Conservation (phyloP, 1,140 invertebrate genomes). For the Aphidius gifuensis region DNA sequence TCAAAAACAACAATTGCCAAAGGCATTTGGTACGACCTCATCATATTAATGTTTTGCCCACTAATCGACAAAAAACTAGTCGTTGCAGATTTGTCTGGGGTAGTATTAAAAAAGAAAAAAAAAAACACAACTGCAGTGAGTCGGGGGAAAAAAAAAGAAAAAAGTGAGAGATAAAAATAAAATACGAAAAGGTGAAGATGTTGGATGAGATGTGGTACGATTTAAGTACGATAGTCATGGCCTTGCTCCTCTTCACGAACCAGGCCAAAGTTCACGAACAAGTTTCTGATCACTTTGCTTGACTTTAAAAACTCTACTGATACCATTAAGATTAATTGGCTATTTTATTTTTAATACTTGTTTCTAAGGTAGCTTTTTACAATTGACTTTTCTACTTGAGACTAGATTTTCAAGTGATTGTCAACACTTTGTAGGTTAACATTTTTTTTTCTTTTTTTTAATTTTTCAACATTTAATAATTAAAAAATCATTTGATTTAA, state of each 20-base stretch:
- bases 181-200: conserved; percentile 13
- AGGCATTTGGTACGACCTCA: conserved; percentile 40
- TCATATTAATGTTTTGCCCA: conserved; percentile 39
- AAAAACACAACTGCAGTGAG: conserved; percentile 36
- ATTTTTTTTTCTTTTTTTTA: no score
- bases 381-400: no score
- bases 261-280: conserved; percentile 40
- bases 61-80: conserved; percentile 45
- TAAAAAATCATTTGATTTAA: no score
- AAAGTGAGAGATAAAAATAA: conserved; percentile 1
- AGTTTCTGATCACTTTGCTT: conserved; percentile 19
- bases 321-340: background rate
- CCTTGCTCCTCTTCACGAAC: conserved; percentile 36
- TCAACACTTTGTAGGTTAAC: no score
- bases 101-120: conserved; percentile 19
- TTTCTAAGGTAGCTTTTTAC: no score
- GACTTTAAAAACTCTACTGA: background rate
- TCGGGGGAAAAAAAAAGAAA: conserved; percentile 19
- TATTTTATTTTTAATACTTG: no score
- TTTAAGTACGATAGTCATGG: conserved; percentile 28
- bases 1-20: conserved; percentile 12
- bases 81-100: conserved; percentile 38
- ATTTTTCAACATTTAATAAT: no score
- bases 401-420: no score
- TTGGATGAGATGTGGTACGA: conserved; percentile 12